A percentile compares a stretch with the other conserved stretches of the same genome.
Conservation (phyloP, 2,888 invertebrate genomes). For the Corythucha ciliata region DNA sequence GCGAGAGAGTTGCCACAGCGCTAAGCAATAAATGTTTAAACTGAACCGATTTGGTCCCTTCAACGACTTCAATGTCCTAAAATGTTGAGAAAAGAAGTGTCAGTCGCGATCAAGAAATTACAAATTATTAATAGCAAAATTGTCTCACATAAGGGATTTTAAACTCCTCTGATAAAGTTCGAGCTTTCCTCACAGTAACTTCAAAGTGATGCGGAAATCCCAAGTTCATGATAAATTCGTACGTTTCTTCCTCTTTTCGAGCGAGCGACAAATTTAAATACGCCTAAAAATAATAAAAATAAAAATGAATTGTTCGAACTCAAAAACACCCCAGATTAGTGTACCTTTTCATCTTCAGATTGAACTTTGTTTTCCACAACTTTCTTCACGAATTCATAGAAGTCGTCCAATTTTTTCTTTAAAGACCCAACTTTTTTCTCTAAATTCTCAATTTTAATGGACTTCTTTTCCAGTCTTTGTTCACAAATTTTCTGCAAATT, state of each 20-base stretch:
- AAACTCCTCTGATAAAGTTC: constrained; percentile 25
- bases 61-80: constrained; percentile 21
- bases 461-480: constrained; percentile 24
- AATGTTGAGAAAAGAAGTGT: constrained; percentile 9
- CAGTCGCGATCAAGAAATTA: too few species aligned
- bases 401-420: constrained; percentile 11
- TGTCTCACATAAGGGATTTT: constrained; percentile 29
- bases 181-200: constrained; percentile 27
- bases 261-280: too few species aligned
- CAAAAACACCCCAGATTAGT: too few species aligned
- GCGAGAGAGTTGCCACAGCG: constrained; percentile 24
- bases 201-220: constrained; percentile 26
- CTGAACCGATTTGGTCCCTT: constrained; percentile 14
- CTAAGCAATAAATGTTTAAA: constrained; percentile 25
- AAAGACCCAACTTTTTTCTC: too few species aligned
- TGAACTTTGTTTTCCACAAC: constrained; percentile 19
- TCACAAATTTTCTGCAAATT: constrained; percentile 17
- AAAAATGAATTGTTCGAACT: background rate
- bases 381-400: constrained; percentile 20
- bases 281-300: constrained; percentile 9
- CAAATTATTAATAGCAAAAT: background rate
- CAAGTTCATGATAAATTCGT: constrained; percentile 25
- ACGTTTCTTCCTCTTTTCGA: constrained; percentile 22
- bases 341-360: constrained; percentile 18
- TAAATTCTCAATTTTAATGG: constrained; percentile 13